These are phyloP conservation scores for Solen grandis DNA, from an alignment of 1,140 invertebrate species.

Conservation along the genomic window DNA sequence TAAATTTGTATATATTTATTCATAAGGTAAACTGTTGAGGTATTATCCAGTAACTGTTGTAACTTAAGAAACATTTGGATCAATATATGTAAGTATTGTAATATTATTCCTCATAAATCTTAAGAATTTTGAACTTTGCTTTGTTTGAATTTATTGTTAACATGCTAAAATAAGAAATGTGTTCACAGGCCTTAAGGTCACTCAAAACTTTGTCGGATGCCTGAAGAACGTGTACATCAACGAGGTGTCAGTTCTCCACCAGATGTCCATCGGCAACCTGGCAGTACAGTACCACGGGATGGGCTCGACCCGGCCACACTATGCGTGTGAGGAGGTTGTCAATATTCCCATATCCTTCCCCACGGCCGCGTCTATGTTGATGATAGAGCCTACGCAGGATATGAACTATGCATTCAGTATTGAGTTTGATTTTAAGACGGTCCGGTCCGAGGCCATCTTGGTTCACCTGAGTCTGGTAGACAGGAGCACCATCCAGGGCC, in stretches of 20 bases:
- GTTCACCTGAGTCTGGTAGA: constrained; percentile 88
- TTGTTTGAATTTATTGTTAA: no score
- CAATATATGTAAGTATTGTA: no score
- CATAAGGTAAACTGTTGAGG: no score
- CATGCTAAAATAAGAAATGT: no score
- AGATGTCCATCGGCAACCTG: constrained; percentile 84
- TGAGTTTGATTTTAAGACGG: constrained; percentile 94
- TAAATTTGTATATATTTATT: no score
- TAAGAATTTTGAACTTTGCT: no score
- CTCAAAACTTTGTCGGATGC: constrained; percentile 88
- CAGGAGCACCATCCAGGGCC: constrained; percentile 78
- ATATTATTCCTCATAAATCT: no score
- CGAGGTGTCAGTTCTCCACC: constrained; percentile 93
- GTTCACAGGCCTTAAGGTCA: constrained; percentile 82
- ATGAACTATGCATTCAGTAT: constrained; percentile 87
- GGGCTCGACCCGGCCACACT: constrained; percentile 86
- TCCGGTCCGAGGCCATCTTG: constrained; percentile 90
- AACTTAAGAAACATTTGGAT: no score
- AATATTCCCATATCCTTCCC: constrained; percentile 96
- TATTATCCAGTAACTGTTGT: no score
- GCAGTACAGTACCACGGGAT: constrained; percentile 87
- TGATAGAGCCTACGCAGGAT: constrained; percentile 85
- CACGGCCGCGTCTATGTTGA: constrained; percentile 84
- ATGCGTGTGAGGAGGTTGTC: constrained; percentile 90
- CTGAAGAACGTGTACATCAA: constrained; percentile 96